Conservation (phyloP, 2,113 vertebrate species). For the Meleagris gallopavo region DNA sequence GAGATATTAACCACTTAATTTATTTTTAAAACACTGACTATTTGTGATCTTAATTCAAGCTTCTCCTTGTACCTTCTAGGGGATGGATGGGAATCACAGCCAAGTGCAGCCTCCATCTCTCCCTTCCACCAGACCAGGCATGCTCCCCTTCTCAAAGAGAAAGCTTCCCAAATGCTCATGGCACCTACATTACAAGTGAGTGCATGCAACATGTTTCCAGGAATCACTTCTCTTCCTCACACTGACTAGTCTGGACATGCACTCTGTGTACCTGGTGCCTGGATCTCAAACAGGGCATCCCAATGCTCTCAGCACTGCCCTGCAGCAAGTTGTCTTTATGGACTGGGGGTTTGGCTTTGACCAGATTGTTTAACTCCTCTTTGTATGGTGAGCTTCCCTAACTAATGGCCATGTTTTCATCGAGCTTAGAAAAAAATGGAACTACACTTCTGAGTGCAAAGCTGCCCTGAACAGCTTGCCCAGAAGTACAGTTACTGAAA, state of each 20-base stretch:
- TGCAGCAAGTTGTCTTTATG: neutral
- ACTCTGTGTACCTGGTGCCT: fast-evolving
- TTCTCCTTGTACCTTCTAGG: neutral
- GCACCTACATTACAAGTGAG: neutral
- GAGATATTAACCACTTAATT: neutral
- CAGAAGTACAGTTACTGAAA: conserved; percentile 35
- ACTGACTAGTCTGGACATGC: fast-evolving
- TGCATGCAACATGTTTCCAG: fast-evolving
- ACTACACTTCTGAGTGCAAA: conserved; percentile 5
- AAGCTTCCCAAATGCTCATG: neutral
- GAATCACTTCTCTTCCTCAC: neutral
- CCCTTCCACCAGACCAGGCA: neutral
- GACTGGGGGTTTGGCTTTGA: neutral
- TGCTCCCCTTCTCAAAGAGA: neutral
- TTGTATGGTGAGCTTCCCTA: conserved; percentile 8
- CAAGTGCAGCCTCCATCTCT: neutral
- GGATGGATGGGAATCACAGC: neutral
- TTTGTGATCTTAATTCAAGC: neutral
- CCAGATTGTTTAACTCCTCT: neutral
- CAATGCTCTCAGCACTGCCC: neutral
- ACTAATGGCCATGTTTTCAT: neutral
- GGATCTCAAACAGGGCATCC: fast-evolving
- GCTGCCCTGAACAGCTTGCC: conserved; percentile 42
- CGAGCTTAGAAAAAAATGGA: neutral
- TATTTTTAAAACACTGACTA: neutral